A percentile compares a stretch with the other conserved stretches of the same genome.
phyloP scores from a whole-genome alignment of 2,888 invertebrate species.

The Conops quadrifasciatus region DNA sequence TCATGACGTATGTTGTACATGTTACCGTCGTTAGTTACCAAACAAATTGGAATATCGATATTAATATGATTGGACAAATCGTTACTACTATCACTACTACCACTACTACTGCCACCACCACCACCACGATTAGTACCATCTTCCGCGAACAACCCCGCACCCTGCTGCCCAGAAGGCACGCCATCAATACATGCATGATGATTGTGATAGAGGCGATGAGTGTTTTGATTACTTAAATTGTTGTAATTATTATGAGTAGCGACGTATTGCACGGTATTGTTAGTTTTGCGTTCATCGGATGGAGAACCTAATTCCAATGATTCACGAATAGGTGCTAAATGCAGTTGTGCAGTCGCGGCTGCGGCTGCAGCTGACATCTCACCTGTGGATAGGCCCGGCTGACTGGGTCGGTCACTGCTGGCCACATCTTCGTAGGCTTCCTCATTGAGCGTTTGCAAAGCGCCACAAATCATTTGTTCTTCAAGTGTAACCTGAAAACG shows the following conservation, averaged over 20 bases:
- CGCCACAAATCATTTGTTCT: slow-evolving; percentile 95
- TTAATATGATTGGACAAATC: slow-evolving; percentile 42
- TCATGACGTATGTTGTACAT: slow-evolving; percentile 50
- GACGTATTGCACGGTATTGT: slow-evolving; percentile 51
- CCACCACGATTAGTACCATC: slow-evolving; percentile 30
- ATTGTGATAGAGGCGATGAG: slow-evolving; percentile 42
- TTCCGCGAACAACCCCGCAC: slow-evolving; percentile 32
- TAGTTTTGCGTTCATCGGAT: slow-evolving; percentile 60
- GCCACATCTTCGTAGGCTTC: slow-evolving; percentile 92
- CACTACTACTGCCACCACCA: slow-evolving; percentile 31
- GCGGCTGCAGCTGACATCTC: slow-evolving; percentile 64
- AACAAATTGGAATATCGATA: slow-evolving; percentile 3
- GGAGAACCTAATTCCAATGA: slow-evolving; percentile 65
- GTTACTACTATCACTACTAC: slow-evolving; percentile 38
- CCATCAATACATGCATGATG: slow-evolving; percentile 51
- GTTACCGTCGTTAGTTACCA: slow-evolving; percentile 42
- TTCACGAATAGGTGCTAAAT: slow-evolving; percentile 66
- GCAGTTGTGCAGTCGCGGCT: slow-evolving; percentile 63
- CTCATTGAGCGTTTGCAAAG: slow-evolving; percentile 89
- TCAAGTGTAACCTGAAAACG: slow-evolving; percentile 83
- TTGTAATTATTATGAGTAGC: slow-evolving; percentile 50
- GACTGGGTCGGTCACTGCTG: slow-evolving; percentile 73
- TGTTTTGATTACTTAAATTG: slow-evolving; percentile 47
- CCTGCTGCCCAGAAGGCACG: slow-evolving; percentile 55
- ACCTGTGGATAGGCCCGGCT: slow-evolving; percentile 66